Base-by-base conservation (phyloP, 2,797 vertebrate genomes). In the Benthosema pterotum region DNA sequence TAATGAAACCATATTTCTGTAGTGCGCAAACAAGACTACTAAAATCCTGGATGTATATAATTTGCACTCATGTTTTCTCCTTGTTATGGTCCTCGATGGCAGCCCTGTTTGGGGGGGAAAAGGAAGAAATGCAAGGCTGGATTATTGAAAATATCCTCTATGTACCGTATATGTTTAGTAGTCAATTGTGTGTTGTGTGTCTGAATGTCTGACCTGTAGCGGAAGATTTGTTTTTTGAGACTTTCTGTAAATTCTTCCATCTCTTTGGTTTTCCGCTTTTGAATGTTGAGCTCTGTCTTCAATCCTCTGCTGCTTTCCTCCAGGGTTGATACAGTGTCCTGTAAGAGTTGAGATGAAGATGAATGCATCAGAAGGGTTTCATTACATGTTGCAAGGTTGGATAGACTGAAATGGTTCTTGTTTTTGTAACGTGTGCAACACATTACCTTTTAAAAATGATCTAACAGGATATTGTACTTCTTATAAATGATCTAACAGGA, bases 211-310 rank as follows among this genome's bases (percentile, higher is more conserved):
- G 83, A 95, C 97, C 95, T 97, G 85, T 94, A 96, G 61, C 90
- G 85, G 60, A 90, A 82, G 12, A 98, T 90, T 65, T 96, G 93
- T 62, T 89, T 84, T 13, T 90, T 83, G 1, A 96, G 93, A 60
- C 82, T 92, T 74, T 89, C 93, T 84, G 91, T 94, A 61, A 96
- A 67, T 57, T 92, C 91, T 70, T 95, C 93, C 65, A 95, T 89
- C 63, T 96, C 94, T 74, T 91, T 92, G 49, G 90, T 97, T 87
- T 95, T 96, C 81, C 86, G 93, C 62, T 94, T 93, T 83, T 99
- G 97, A 57, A 96, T 88, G 63, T 91, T 92, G 0, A 97, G 85
- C 50, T 95, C 93, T 0, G 89, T 96, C 84, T 91, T 96, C 70
- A 98, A 79, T 69, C 94, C 92, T 74, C 94, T 89, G 72, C 94